Evolutionary conservation across 2,797 vertebrate genomes (phyloP), one percentile per base, ranked within the genome.

Genomic region (Jordanella pulchra): DNA sequence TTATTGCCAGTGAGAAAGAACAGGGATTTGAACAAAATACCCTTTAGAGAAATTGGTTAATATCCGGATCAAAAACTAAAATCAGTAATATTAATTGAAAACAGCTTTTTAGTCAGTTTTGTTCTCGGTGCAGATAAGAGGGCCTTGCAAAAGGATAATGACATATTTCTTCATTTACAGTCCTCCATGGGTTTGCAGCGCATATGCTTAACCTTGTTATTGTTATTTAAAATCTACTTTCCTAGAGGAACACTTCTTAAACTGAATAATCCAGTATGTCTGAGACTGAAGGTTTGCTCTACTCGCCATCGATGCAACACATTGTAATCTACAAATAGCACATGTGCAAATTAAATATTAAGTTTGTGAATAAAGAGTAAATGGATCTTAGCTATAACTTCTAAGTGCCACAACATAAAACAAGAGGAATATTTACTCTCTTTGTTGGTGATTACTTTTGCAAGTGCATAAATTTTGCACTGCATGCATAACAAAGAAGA

Each of bases 191-290:
- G 56, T 12, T 30, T 2, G 35, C 56, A 23, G 17, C 21, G 32
- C 56, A 60, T 23, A 60, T 60, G 56, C 56, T 60, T 35, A 60
- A 60, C 21, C 56, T 39, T 21, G 56, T 63, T 42, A 63, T n/a
- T 42, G 58, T 25, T 42, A 25, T 63, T 63, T 63, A 50, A 63
- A 63, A 63, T 15, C 14, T 25, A 42, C 58, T 61, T 61, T 61
- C 35, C 32, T n/a, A 23, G 58, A n/a, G 35, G 39, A 61, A 42
- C 32, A 42, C 32, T 12, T 63, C 42, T 63, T 35, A n/a, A 63
- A 14, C 32, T 63, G 27, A 63, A 63, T 9, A 61, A 7, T 63
- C 7, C 23, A 63, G 35, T 3, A 42, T 14, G 42, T 39, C 35
- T 25, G 3, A 42, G 51, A 54, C 1, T 2, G 51, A 25, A 51